phyloP scores from a whole-genome alignment of 2,888 invertebrate species.

The Rotaria magnacalcarata region DNA sequence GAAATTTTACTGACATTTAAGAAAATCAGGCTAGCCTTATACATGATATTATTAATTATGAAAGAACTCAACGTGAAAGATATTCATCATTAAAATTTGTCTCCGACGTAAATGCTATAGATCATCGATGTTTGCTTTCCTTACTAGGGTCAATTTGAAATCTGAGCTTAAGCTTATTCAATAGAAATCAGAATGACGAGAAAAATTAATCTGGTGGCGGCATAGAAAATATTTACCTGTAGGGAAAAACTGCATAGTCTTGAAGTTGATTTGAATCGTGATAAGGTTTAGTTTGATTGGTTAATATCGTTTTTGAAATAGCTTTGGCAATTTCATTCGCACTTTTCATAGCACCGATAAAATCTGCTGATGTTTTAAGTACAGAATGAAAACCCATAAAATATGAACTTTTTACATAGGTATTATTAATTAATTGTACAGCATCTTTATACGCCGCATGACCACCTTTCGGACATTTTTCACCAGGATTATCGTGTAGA shows the following conservation, averaged over 20 bases:
- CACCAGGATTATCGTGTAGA: constrained; percentile 60
- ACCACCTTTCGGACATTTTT: constrained; percentile 58
- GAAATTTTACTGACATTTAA: too few species aligned
- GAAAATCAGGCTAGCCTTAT: too few species aligned
- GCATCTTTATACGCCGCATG: constrained; percentile 61
- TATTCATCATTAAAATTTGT: too few species aligned
- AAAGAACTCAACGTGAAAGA: too few species aligned
- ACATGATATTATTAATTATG: too few species aligned
- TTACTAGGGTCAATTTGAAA: too few species aligned
- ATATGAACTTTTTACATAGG: constrained; percentile 66
- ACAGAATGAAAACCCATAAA: constrained; percentile 86
- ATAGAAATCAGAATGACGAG: too few species aligned
- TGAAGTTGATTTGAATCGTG: constrained; percentile 13
- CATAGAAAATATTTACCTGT: constrained; percentile 64
- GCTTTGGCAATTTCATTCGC: constrained; percentile 72
- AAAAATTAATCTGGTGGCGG: too few species aligned
- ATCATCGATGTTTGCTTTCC: too few species aligned
- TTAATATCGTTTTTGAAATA: constrained; percentile 70
- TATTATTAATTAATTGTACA: constrained; percentile 51
- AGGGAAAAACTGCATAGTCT: constrained; percentile 75
- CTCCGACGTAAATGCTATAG: too few species aligned
- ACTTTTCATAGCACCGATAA: constrained; percentile 72
- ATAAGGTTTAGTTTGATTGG: constrained; percentile 52
- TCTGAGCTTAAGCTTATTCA: too few species aligned
- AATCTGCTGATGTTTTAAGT: constrained; percentile 75